Evolutionary conservation across 2,888 invertebrate genomes (phyloP).

Genomic region (Callosobruchus maculatus): DNA sequence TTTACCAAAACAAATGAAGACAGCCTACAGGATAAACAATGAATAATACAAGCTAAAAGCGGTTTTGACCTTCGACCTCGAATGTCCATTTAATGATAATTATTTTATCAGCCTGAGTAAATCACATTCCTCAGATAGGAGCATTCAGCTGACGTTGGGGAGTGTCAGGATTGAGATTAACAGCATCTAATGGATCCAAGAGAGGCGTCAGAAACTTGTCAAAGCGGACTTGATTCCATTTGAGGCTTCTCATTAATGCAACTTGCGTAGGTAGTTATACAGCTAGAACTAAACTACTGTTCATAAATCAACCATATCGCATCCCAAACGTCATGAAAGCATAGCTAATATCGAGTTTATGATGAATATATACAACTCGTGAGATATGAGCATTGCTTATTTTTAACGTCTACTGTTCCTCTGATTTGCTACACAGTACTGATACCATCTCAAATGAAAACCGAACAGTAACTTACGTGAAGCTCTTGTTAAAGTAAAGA

Average conservation of each 20-base stretch:
- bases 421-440: too few relatives aligned
- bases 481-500: too few relatives aligned
- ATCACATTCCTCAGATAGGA: neutral
- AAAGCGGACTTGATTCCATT: neutral
- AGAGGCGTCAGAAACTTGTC: neutral
- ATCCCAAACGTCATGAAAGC: too few relatives aligned
- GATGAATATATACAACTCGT: too few relatives aligned
- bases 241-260: neutral
- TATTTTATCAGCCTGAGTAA: neutral
- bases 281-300: too few relatives aligned
- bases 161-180: neutral
- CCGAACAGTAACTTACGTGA: too few relatives aligned
- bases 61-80: neutral
- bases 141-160: neutral
- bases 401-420: too few relatives aligned
- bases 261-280: too few relatives aligned
- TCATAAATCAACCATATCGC: too few relatives aligned
- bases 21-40: neutral
- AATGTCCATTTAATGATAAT: neutral
- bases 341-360: too few relatives aligned
- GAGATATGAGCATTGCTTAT: too few relatives aligned
- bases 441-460: too few relatives aligned
- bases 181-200: neutral
- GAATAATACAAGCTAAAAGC: neutral
- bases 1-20: neutral